phyloP scores from a whole-genome alignment of 2,113 vertebrate genomes.

The Platanista minor region DNA sequence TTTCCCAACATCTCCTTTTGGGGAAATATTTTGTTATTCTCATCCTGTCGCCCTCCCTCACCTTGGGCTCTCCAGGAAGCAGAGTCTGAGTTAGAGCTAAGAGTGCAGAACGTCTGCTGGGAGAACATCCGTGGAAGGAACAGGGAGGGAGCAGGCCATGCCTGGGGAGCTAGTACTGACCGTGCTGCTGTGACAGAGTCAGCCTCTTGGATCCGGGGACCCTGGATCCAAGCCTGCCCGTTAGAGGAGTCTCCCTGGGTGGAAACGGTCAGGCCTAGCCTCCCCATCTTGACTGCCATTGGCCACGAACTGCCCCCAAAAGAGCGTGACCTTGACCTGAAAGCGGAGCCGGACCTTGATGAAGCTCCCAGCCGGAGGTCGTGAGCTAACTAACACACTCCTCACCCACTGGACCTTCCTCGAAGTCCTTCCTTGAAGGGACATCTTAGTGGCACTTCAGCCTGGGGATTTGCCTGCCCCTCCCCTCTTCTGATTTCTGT shows the following conservation, averaged over 20 bases:
- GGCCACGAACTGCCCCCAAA: background rate
- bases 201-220: background rate
- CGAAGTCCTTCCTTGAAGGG: background rate
- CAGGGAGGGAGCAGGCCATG: background rate
- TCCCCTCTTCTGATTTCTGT: background rate
- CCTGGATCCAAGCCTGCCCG: background rate
- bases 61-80: background rate
- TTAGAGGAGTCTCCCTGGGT: rapidly evolving
- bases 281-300: rapidly evolving
- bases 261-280: background rate
- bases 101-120: background rate
- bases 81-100: background rate
- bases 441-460: background rate
- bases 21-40: background rate
- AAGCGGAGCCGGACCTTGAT: background rate
- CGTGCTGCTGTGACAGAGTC: rapidly evolving
- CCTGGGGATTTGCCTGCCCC: background rate
- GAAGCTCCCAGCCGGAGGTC: background rate
- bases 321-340: background rate
- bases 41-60: background rate
- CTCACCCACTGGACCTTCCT: background rate
- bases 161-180: background rate
- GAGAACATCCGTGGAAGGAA: background rate
- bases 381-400: background rate
- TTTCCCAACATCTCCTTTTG: background rate